phyloP scores from a whole-genome alignment of 2,113 vertebrate genomes.

The Triplophysa tibetana region DNA sequence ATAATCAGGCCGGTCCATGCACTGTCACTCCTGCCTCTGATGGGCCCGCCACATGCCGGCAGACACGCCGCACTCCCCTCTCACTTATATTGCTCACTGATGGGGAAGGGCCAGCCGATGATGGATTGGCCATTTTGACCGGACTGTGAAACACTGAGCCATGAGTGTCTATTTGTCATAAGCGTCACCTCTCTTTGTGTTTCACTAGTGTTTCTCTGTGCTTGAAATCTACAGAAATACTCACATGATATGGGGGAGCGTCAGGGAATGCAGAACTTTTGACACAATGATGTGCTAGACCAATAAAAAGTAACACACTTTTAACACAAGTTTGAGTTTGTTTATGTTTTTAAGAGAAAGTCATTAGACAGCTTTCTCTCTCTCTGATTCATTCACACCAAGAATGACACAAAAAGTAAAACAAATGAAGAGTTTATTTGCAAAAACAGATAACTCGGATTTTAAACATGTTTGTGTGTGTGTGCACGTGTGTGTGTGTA shows the following conservation, averaged over 20 bases:
- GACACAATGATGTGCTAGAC: too few species aligned
- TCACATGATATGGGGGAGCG: background rate
- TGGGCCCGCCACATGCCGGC: slow-evolving; percentile 33
- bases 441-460: too few species aligned
- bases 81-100: slow-evolving; percentile 31
- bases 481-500: too few species aligned
- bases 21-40: slow-evolving; percentile 81
- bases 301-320: too few species aligned
- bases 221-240: slow-evolving; percentile 20
- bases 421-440: too few species aligned
- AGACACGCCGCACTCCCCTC: slow-evolving; percentile 31
- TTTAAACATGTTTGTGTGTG: too few species aligned
- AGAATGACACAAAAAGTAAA: too few species aligned
- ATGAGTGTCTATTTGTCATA: slow-evolving; percentile 46
- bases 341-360: too few species aligned
- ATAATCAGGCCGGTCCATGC: slow-evolving; percentile 91
- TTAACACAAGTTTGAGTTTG: too few species aligned
- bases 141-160: slow-evolving; percentile 36
- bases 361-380: too few species aligned
- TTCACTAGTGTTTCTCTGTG: background rate
- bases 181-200: slow-evolving; percentile 24
- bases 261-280: background rate
- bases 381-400: too few species aligned
- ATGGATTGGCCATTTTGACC: slow-evolving; percentile 42
- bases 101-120: slow-evolving; percentile 21